A percentile compares a stretch with the other conserved stretches of the same genome.
Evolutionary conservation across 2,888 invertebrate genomes (phyloP).

Genomic region (Brachynemurus nebulosus): DNA sequence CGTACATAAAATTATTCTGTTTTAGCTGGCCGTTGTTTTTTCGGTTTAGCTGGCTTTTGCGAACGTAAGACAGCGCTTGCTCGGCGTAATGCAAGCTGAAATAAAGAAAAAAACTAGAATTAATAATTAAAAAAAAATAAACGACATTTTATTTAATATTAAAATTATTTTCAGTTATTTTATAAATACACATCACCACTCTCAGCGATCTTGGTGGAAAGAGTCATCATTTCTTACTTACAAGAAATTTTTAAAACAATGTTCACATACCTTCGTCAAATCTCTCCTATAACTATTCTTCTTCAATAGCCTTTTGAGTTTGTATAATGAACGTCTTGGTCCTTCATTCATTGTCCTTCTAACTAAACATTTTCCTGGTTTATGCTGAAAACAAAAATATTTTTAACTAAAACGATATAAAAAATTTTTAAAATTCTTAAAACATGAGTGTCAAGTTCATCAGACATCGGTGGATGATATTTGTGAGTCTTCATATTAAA

Average conservation of each 20-base stretch:
- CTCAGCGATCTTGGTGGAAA: slow-evolving; percentile 36
- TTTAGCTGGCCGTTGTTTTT: slow-evolving; percentile 68
- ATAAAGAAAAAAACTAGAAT: slow-evolving; percentile 20
- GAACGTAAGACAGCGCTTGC: slow-evolving; percentile 88
- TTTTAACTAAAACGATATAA: background rate
- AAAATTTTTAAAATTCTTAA: slow-evolving; percentile 1
- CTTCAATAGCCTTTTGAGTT: slow-evolving; percentile 66
- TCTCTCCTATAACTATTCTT: slow-evolving; percentile 81
- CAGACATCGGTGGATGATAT: slow-evolving; percentile 19
- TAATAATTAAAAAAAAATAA: slow-evolving; percentile 12
- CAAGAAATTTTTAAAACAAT: slow-evolving; percentile 6
- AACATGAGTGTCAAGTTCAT: background rate
- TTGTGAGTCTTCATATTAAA: slow-evolving; percentile 21
- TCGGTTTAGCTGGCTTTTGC: slow-evolving; percentile 73
- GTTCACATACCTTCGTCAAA: slow-evolving; percentile 50
- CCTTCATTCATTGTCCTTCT: slow-evolving; percentile 77
- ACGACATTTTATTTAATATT: slow-evolving; percentile 10
- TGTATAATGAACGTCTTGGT: slow-evolving; percentile 71
- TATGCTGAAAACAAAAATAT: slow-evolving; percentile 36
- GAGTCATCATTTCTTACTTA: slow-evolving; percentile 14
- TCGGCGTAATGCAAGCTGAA: slow-evolving; percentile 76
- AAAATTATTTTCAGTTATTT: no score
- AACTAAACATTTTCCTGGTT: slow-evolving; percentile 63
- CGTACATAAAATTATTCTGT: slow-evolving; percentile 47
- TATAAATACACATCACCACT: slow-evolving; percentile 19